These are phyloP conservation scores for Corydoras maculifer DNA, from an alignment of 2,113 vertebrate genomes.

Conservation along the genomic window DNA sequence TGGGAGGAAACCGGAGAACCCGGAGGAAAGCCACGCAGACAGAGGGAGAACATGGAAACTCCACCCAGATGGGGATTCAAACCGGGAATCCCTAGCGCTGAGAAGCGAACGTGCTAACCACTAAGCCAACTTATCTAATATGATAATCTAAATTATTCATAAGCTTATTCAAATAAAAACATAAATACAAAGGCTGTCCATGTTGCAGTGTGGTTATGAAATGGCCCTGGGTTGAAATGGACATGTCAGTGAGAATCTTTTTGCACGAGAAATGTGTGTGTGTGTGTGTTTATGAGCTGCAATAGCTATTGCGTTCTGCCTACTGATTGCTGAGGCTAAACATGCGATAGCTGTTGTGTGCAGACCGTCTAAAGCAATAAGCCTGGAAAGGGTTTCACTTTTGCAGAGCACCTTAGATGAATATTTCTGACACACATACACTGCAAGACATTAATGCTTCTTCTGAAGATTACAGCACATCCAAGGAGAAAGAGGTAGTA, in stretches of 20 bases:
- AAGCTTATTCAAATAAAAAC: neutral
- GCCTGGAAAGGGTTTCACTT: constrained; percentile 51
- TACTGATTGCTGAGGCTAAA: constrained; percentile 51
- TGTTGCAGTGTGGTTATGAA: neutral
- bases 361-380: constrained; percentile 54
- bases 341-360: constrained; percentile 35
- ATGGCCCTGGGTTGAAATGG: neutral
- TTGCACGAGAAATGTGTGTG: constrained; percentile 22
- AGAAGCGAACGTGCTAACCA: no score
- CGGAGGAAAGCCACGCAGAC: no score
- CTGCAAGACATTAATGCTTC: neutral
- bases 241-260: neutral
- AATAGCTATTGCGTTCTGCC: constrained; percentile 48
- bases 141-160: neutral
- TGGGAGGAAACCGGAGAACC: no score
- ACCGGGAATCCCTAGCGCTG: no score
- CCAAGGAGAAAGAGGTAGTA: neutral
- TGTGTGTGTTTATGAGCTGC: constrained; percentile 24
- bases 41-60: no score
- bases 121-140: no score
- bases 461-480: neutral
- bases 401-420: constrained; percentile 20
- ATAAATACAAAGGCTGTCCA: neutral
- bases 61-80: no score
- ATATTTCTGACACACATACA: neutral